Conservation (phyloP, 1,140 invertebrate genomes). For the Nylanderia fulva region DNA sequence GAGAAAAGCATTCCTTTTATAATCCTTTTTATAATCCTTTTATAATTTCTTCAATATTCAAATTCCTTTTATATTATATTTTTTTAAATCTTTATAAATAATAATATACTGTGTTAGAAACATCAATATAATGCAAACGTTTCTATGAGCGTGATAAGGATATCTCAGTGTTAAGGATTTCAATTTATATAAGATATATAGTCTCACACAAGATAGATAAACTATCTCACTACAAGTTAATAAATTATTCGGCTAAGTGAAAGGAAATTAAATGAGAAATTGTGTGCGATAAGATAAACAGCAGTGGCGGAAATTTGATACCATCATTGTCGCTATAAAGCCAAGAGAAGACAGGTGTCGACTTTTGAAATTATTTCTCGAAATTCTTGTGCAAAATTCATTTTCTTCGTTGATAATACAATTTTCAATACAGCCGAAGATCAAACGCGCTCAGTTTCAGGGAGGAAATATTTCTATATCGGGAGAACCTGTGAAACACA, state of each 20-base stretch:
- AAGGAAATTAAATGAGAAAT: not conserved
- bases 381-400: not conserved
- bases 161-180: not conserved
- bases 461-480: constrained; percentile 15
- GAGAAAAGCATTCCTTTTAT: not conserved
- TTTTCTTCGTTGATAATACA: not conserved
- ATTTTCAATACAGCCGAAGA: not conserved
- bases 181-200: not conserved
- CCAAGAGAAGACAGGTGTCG: not conserved
- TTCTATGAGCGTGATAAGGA: not conserved
- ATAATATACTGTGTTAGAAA: not conserved
- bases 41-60: too few species aligned
- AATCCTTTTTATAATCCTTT: too few species aligned
- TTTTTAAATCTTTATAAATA: not conserved
- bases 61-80: constrained; percentile 3
- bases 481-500: not conserved
- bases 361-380: not conserved
- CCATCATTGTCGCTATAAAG: not conserved
- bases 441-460: not conserved
- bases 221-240: not conserved
- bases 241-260: constrained; percentile 3
- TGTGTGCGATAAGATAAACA: not conserved
- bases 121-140: not conserved
- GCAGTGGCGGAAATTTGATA: not conserved
- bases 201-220: constrained; percentile 22